These are phyloP conservation scores for Brienomyrus longianalis DNA, from an alignment of 2,113 vertebrate genomes.

Conservation along the genomic window DNA sequence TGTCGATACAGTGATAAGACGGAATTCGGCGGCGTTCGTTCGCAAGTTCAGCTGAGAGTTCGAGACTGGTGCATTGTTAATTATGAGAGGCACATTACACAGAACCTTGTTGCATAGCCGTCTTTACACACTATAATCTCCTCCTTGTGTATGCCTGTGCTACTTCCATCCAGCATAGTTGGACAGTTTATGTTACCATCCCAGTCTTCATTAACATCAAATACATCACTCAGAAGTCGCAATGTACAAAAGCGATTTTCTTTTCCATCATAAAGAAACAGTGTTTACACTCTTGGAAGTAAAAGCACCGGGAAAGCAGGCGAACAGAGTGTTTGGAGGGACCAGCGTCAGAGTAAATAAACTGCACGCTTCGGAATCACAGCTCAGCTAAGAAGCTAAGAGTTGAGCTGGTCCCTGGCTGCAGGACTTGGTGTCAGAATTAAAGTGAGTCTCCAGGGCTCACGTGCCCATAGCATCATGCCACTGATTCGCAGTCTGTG, in stretches of 20 bases:
- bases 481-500: too few relatives aligned
- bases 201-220: neutral
- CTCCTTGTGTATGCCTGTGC: neutral
- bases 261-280: slow-evolving; percentile 19
- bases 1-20: neutral
- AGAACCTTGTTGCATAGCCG: neutral
- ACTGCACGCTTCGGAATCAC: neutral
- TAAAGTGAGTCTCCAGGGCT: neutral
- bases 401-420: neutral
- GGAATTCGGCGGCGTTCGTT: neutral
- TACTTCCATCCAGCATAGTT: neutral
- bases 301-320: neutral
- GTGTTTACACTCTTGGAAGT: slow-evolving; percentile 18
- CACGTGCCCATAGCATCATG: neutral
- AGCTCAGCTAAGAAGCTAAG: neutral
- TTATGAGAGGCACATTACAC: neutral
- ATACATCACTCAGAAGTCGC: neutral
- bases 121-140: neutral
- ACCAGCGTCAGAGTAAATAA: slow-evolving; percentile 27
- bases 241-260: neutral
- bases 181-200: neutral
- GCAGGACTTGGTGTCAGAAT: neutral
- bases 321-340: slow-evolving; percentile 2
- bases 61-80: neutral
- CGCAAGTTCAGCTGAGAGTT: neutral